phyloP scores from a whole-genome alignment of 2,113 vertebrate genomes.

The Brachirus orientalis region DNA sequence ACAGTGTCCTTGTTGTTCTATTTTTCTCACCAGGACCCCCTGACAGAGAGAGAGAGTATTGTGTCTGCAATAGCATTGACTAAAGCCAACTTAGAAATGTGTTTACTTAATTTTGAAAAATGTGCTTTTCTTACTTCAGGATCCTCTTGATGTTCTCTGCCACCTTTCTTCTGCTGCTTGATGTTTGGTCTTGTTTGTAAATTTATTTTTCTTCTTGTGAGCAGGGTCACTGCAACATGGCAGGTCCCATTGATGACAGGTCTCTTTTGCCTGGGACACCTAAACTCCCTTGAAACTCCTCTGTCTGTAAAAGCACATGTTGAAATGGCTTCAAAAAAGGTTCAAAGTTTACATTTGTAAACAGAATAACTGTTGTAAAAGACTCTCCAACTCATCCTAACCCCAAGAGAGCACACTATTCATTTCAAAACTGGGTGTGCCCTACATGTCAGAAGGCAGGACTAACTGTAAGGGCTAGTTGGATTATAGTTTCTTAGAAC shows the following conservation, averaged over 20 bases:
- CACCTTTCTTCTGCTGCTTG: constrained; percentile 11
- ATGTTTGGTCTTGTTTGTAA: constrained; percentile 6
- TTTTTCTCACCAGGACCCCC: not conserved
- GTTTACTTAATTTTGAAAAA: constrained; percentile 5
- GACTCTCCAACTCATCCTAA: not conserved
- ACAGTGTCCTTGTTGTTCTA: constrained; percentile 9
- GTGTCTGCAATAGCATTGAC: constrained; percentile 13
- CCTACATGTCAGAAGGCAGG: not conserved
- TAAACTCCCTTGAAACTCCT: no score
- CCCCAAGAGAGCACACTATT: not conserved
- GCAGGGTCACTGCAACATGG: not conserved
- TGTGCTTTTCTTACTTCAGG: not conserved
- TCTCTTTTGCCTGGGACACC: no score
- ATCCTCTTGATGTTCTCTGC: not conserved
- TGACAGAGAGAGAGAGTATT: not conserved
- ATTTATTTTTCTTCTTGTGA: constrained; percentile 10
- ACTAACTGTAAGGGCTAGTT: no score
- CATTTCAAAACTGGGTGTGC: not conserved
- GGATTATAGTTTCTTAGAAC: not conserved
- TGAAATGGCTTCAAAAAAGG: no score
- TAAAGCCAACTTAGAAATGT: constrained; percentile 1
- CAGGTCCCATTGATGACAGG: no score
- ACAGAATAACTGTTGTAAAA: not conserved
- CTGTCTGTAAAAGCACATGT: not conserved
- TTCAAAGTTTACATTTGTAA: no score